A percentile compares a stretch with the other conserved stretches of the same genome.
Evolutionary conservation across 1,140 invertebrate genomes (phyloP).

Genomic region (Nasonia giraulti): DNA sequence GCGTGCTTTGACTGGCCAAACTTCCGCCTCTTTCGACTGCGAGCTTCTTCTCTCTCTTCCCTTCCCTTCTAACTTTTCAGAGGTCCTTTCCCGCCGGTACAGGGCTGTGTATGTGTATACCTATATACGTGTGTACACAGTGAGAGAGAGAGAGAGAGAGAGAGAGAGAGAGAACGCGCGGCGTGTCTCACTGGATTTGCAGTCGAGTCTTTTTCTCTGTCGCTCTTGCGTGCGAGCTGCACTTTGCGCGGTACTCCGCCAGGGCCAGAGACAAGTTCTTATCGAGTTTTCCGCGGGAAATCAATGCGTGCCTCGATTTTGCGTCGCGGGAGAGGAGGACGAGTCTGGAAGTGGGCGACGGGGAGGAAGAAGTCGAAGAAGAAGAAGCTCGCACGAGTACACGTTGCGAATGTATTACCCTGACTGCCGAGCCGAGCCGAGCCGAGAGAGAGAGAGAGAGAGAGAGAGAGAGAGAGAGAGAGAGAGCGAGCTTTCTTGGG

Average conservation of each 20-base stretch:
- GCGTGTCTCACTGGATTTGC: constrained; percentile 36
- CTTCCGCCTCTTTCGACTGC: constrained; percentile 7
- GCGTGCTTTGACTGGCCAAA: constrained; percentile 47
- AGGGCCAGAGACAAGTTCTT: constrained; percentile 28
- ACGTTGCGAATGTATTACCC: constrained; percentile 19
- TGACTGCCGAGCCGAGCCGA: not conserved
- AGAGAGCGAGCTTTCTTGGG: not conserved
- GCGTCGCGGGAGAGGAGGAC: not conserved
- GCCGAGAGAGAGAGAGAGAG: too few relatives aligned
- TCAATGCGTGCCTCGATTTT: constrained; percentile 43
- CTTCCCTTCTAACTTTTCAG: not conserved
- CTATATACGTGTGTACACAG: not conserved
- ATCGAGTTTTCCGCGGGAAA: constrained; percentile 46
- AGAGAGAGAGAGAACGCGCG: too few relatives aligned
- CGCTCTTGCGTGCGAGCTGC: not conserved
- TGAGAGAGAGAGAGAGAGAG: too few relatives aligned
- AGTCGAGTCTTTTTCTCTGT: not conserved
- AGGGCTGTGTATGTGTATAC: not conserved
- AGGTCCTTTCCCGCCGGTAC: not conserved
- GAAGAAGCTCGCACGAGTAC: not conserved
- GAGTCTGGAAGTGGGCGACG: not conserved
- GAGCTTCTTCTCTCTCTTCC: not conserved
- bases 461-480: too few relatives aligned
- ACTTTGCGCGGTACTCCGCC: constrained; percentile 25
- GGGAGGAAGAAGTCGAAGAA: not conserved